phyloP scores from a whole-genome alignment of 2,113 vertebrate species.

The Atlantisia rogersi region DNA sequence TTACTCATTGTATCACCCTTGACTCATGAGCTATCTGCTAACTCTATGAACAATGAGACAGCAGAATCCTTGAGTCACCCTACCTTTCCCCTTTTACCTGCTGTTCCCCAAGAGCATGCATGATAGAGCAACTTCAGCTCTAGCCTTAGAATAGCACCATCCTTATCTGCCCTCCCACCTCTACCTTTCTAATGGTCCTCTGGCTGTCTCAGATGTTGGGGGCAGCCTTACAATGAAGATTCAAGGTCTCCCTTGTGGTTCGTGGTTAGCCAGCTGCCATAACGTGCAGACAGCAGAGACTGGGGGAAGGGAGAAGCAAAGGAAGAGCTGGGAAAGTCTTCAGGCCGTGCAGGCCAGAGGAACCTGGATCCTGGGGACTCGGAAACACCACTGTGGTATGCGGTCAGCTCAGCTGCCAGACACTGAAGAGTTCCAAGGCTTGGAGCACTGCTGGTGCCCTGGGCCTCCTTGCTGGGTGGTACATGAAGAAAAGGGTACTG shows the following conservation, averaged over 20 bases:
- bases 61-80: not conserved
- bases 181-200: not conserved
- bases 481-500: not conserved
- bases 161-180: no score
- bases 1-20: constrained; percentile 20
- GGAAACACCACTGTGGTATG: not conserved
- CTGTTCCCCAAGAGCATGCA: not conserved
- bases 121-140: not conserved
- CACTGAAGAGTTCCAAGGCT: not conserved
- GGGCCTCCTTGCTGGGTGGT: not conserved
- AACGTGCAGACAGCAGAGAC: not conserved
- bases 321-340: not conserved
- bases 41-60: not conserved
- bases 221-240: not conserved
- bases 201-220: not conserved
- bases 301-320: not conserved
- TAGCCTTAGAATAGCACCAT: not conserved
- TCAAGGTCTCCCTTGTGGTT: not conserved
- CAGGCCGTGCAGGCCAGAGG: not conserved
- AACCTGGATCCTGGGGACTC: not conserved
- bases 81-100: not conserved
- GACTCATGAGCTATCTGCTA: not conserved
- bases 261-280: not conserved
- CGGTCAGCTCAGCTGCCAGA: not conserved
- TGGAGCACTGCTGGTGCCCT: not conserved